A percentile compares a stretch with the other conserved stretches of the same genome.
phyloP scores from a whole-genome alignment of 92 coral and sea anemone genomes.

The Diadumene lineata region DNA sequence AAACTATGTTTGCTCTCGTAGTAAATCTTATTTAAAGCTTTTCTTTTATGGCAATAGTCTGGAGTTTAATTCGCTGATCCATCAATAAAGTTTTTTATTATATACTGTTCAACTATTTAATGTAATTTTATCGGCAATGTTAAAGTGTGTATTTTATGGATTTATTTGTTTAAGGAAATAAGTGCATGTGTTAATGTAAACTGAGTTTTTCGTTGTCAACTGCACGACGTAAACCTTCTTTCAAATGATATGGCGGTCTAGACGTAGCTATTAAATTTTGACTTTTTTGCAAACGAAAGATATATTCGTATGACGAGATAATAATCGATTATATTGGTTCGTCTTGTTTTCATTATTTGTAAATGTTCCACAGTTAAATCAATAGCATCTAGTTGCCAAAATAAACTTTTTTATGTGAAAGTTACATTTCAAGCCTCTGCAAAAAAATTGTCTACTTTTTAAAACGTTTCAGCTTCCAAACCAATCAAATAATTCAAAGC shows the following conservation, averaged over 20 bases:
- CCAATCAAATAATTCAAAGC: neutral
- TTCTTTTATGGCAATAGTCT: too few relatives aligned
- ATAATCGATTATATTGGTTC: neutral
- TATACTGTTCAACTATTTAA: neutral
- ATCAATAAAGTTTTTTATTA: neutral
- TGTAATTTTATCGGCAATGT: neutral
- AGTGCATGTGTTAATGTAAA: neutral
- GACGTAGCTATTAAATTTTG: too few relatives aligned
- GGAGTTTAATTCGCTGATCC: neutral
- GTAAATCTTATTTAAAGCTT: too few relatives aligned
- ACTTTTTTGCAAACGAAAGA: neutral
- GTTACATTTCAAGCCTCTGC: too few relatives aligned
- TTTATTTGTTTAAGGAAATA: conserved; percentile 27
- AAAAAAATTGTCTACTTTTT: too few relatives aligned
- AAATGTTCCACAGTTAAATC: neutral
- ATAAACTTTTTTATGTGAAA: neutral
- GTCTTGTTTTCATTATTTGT: neutral
- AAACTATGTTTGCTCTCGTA: too few relatives aligned
- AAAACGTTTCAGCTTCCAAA: neutral
- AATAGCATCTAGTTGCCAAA: neutral
- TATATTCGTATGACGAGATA: neutral
- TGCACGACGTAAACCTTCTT: too few relatives aligned
- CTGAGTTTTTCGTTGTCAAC: neutral
- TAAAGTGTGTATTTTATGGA: neutral
- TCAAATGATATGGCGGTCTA: too few relatives aligned